A percentile compares a stretch with the other conserved stretches of the same genome.
phyloP scores from a whole-genome alignment of 1,140 invertebrate species.

The Eumaeus atala region DNA sequence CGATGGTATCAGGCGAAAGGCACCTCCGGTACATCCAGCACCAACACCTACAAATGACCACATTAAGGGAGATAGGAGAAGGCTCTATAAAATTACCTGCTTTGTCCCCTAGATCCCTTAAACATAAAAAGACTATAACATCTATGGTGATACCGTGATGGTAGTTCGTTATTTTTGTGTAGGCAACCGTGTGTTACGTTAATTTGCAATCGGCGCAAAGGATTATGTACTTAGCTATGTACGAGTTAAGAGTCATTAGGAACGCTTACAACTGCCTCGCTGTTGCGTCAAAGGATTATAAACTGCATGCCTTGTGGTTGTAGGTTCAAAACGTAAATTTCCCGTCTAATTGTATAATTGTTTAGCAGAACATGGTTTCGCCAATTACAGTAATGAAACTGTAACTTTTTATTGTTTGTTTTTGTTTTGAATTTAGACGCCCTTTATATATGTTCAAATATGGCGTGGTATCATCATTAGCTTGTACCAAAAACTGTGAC shows the following conservation, averaged over 20 bases:
- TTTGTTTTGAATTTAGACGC: slow-evolving; percentile 9
- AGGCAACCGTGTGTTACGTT: slow-evolving; percentile 58
- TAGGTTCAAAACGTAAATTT: slow-evolving; percentile 11
- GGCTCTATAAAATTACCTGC: slow-evolving; percentile 31
- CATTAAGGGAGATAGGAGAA: slow-evolving; percentile 2
- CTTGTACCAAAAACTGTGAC: too few relatives aligned
- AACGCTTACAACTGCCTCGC: background rate
- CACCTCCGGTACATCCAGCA: too few relatives aligned
- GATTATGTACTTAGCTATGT: slow-evolving; percentile 26
- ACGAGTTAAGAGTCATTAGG: slow-evolving; percentile 15
- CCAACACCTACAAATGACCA: too few relatives aligned
- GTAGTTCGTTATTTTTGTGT: slow-evolving; percentile 67
- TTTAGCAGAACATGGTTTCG: slow-evolving; percentile 11
- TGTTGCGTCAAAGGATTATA: slow-evolving; percentile 22
- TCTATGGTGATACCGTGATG: slow-evolving; percentile 34
- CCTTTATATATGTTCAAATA: slow-evolving; percentile 1
- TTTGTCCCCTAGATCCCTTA: slow-evolving; percentile 30
- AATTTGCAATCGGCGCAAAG: slow-evolving; percentile 20
- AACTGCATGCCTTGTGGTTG: slow-evolving; percentile 17
- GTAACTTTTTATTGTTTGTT: slow-evolving; percentile 11
- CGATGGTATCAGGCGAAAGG: too few relatives aligned
- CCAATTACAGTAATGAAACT: slow-evolving; percentile 11
- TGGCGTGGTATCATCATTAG: background rate
- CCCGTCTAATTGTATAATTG: slow-evolving; percentile 5
- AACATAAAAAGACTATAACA: slow-evolving; percentile 24